Base-by-base conservation (phyloP, 2,113 vertebrate species). In the Camelus bactrianus region DNA sequence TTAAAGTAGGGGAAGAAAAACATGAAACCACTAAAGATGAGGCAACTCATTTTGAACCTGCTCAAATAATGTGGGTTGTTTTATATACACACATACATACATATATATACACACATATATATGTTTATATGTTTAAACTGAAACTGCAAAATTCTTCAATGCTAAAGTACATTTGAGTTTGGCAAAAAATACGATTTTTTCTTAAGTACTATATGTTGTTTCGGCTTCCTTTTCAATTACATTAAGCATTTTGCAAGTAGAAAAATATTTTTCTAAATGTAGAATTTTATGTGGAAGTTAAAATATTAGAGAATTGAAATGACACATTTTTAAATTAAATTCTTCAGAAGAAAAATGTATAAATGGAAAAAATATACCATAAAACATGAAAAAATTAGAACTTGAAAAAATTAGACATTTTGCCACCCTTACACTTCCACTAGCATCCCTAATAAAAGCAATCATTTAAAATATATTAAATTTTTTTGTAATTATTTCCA, bases 271-370 rank as follows among this genome's bases (percentile, higher is more conserved):
- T 46, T 58, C 35, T 96, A 46, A 62, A 92, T 73, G 50, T 76
- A 91, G 30, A 56, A 79, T 81, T 95, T 93, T 86, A 5, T n/a
- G 19, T 89, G 56, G 50, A 92, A 91, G 26, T 69, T 75, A n/a
- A 96, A 82, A 79, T 6, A 77, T 73, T 89, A 32, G 28, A 95
- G 15, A 93, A 94, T 8, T 72, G 67, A 89, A n/a, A 54, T 26
- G 20, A 75, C 14, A 64, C 0, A 13, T 24, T 93, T 95, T 77
- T 62, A 65, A 94, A 70, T 76, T 88, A 88, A 90, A 94, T 50
- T 97, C 2, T 58, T 92, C 20, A 46, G 26, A 16, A 67, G 30
- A 86, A 89, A 92, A 94, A 58, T 70, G 1, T 17, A 60, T 19
- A 81, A 76, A 91, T 84, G 56, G 30, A 48, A 32, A 16, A 89